Percentiles rank a stretch among this genome's conserved stretches.
phyloP scores from a whole-genome alignment of 1,140 invertebrate genomes.

The Steinernema feltiae region DNA sequence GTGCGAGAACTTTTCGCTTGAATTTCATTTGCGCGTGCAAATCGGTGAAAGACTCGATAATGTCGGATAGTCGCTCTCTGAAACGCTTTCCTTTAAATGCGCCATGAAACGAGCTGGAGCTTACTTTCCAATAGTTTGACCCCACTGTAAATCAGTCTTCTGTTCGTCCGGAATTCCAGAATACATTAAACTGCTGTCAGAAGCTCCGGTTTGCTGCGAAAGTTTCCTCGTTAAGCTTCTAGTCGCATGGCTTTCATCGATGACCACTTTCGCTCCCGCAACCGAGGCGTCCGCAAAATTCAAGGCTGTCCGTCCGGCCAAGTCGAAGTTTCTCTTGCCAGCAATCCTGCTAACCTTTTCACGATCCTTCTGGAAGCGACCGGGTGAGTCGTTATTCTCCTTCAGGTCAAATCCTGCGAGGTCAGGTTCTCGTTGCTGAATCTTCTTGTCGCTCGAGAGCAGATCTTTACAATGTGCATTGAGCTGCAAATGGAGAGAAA shows the following conservation, averaged over 20 bases:
- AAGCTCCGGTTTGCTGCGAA: not conserved
- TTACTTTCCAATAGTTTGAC: not conserved
- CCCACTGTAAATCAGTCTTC: not conserved
- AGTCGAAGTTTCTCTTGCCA: not conserved
- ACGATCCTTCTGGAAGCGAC: not conserved
- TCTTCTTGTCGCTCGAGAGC: not conserved
- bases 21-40: conserved; percentile 19
- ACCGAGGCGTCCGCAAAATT: not conserved
- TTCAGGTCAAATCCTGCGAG: not conserved
- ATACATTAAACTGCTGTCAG: not conserved
- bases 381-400: not conserved
- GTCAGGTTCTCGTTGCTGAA: not conserved
- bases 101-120: not conserved
- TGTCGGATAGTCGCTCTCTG: not conserved
- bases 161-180: not conserved
- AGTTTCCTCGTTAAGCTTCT: not conserved
- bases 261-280: not conserved
- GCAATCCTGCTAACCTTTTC: not conserved
- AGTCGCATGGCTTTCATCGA: not conserved
- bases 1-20: conserved; percentile 11
- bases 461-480: not conserved
- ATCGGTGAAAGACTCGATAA: conserved; percentile 1
- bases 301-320: not conserved
- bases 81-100: not conserved
- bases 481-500: not conserved